These are phyloP conservation scores for Proteles cristata DNA, from an alignment of 2,113 vertebrate genomes.

Conservation along the genomic window DNA sequence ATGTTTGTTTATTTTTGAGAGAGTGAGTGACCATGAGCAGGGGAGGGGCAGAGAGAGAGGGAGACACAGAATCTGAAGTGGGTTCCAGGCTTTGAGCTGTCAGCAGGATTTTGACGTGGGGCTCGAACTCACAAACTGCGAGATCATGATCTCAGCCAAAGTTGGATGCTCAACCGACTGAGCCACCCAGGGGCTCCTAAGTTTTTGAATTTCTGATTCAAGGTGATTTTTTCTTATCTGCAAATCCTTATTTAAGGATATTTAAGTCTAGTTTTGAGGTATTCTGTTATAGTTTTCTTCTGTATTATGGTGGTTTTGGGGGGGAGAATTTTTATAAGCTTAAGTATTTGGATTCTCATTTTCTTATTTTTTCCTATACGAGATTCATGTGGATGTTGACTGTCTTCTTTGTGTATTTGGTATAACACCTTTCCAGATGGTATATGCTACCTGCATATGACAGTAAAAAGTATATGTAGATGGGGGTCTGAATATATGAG, in stretches of 20 bases:
- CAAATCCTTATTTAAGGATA: conserved; percentile 23
- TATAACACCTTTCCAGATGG: not conserved
- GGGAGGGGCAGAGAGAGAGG: too few relatives aligned
- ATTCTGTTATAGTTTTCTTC: not conserved
- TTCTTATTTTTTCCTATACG: not conserved
- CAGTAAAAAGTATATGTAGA: not conserved
- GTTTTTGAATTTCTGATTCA: not conserved
- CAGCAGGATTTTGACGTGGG: too few relatives aligned
- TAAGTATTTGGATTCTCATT: conserved; percentile 5
- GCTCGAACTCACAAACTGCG: too few relatives aligned
- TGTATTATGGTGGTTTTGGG: not conserved
- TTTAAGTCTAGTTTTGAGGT: not conserved
- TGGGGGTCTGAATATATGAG: not conserved
- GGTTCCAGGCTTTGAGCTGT: too few relatives aligned
- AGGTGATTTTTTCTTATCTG: not conserved
- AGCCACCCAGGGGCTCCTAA: not conserved
- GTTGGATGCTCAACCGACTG: too few relatives aligned
- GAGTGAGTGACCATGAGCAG: too few relatives aligned
- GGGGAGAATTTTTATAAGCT: not conserved
- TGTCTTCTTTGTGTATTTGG: not conserved
- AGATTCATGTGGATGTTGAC: not conserved
- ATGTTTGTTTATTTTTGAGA: too few relatives aligned
- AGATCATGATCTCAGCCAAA: too few relatives aligned
- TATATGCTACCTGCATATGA: not conserved
- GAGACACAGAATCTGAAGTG: too few relatives aligned